These are phyloP conservation scores for Orycteropus afer DNA, from an alignment of 2,113 vertebrate species.

Conservation along the genomic window DNA sequence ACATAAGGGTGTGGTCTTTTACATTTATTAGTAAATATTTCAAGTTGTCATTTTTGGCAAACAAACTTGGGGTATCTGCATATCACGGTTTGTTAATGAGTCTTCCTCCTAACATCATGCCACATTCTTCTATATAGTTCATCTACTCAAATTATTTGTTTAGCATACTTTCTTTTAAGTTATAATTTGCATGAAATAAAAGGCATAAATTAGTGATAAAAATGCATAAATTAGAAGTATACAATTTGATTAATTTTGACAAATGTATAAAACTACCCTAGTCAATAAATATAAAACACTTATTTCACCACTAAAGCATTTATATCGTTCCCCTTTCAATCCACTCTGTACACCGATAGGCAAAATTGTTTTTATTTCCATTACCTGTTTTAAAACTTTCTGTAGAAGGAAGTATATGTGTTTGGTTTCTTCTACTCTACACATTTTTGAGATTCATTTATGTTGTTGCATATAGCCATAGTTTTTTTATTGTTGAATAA, in stretches of 20 bases:
- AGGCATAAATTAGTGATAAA: background rate
- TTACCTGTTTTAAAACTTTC: background rate
- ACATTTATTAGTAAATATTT: background rate
- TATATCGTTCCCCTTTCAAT: background rate
- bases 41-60: background rate
- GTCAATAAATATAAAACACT: background rate
- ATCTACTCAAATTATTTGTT: background rate
- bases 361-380: background rate
- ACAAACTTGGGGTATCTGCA: too few species aligned
- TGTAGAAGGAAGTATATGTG: background rate
- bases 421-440: background rate
- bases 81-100: too few species aligned
- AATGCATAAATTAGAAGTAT: background rate
- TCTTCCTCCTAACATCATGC: too few species aligned
- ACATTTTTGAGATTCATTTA: background rate
- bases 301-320: background rate
- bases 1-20: background rate
- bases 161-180: background rate
- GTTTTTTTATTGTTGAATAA: background rate
- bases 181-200: background rate
- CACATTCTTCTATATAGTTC: background rate
- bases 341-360: background rate
- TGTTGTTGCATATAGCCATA: background rate
- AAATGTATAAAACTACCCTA: background rate
- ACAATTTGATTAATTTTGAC: slow-evolving; percentile 13